Base-by-base conservation (phyloP, 1,140 invertebrate species). In the Adoxophyes honmai region DNA sequence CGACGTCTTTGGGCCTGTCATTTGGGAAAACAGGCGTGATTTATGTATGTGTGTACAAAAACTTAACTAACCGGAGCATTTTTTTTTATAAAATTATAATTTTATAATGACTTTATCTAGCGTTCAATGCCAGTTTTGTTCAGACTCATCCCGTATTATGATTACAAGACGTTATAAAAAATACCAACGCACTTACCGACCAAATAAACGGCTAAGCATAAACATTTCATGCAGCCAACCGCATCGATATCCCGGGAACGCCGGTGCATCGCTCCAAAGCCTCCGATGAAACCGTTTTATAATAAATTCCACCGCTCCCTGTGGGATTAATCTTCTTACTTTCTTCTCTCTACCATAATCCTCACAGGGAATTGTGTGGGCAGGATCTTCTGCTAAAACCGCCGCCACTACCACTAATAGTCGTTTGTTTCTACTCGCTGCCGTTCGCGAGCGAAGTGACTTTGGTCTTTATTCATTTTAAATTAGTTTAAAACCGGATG, bases 271-370 rank as follows among this genome's bases (percentile, higher is more conserved):
- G 42, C 28, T 55, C 39, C 52, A 60, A 59, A 83, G 70, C 70
- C 71, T 70, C 66, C 68, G 64, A 75, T 67, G 75, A 77, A 81
- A 85, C 69, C 78, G 70, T 84, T 86, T 87, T 85, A 87, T 85
- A 81, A 85, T 87, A 84, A 84, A 84, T 85, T 82, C 75, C 73
- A 72, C 61, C 51, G 54, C 64, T 70, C 61, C 66, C 78, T 72
- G 70, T 70, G 79, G 81, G 78, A 87, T 86, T 88, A 88, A 84
- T 86, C 79, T 81, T 76, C 81, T 86, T 86, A 84, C 78, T 86
- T 88, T 81, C 81, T 78, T 84, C 78, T 80, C 75, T 74, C 70
- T 54, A 59, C 68, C 63, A 65, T 81, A 77, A 87, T 84, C 79
- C 81, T 74, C 73, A 64, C 65, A 72, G 80, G 81, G 77, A 81